Base-by-base conservation (phyloP, 2,113 vertebrate species). In the Psilopsiagon aymara region DNA sequence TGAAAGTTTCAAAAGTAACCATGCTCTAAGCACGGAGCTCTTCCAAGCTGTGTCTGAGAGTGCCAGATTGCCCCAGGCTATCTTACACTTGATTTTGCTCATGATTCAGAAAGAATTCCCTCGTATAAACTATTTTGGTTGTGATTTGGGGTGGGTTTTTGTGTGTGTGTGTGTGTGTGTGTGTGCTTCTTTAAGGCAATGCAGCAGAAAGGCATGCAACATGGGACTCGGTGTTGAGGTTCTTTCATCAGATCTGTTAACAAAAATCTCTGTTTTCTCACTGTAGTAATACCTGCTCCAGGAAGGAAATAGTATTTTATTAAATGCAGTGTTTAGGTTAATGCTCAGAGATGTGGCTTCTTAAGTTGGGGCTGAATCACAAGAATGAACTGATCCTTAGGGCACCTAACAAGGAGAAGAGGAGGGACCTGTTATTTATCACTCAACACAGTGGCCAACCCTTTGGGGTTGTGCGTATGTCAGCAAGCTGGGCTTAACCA, bases 1-100 rank as follows among this genome's bases (percentile, higher is more conserved):
- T 81, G 75, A 75, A 92, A 83, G 82, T 96, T 96, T 96, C 75
- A 91, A 76, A 95, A 91, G 93, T 85, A 71, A 76, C 60, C 6
- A 0, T 79, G 82, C 16, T 64, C 79, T 31, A 43, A 90, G 78
- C 73, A 64, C 19, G 0, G 64, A 84, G 25, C 84, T 86, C 86
- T 95, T 95, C 87, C 91, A 89, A 87, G 62, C 90, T 1, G 7
- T 69, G 88, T 68, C 88, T 95, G 95, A 92, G 94, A 94, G 82
- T 88, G 91, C 83, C 70, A 79, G 81, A 13, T 75, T 89, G 77
- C 91, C 84, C 44, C 35, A 24, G 90, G 84, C 85, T 92, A 78
- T 93, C 83, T 95, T 84, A 47, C 81, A 74, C 92, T 93, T 81
- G 93, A 79, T 95, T 97, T 93, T 90, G 86, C 88, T 92, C 5